A percentile compares a stretch with the other conserved stretches of the same genome.
Conservation (phyloP, 2,888 invertebrate genomes). For the Tryphoninae sp. region DNA sequence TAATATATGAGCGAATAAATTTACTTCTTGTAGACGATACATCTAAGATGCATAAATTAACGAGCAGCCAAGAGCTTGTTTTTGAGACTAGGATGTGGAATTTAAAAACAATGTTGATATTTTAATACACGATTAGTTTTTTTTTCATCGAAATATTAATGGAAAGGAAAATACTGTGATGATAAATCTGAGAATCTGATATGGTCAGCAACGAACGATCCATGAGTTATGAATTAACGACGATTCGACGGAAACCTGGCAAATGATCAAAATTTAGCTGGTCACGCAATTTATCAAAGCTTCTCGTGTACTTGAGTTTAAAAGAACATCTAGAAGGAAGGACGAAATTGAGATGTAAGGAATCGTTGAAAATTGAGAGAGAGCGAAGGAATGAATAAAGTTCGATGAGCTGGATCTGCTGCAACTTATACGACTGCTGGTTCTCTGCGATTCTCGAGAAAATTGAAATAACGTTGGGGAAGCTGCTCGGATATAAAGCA, state of each 20-base stretch:
- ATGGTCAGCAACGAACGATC: not conserved
- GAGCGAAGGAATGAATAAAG: slow-evolving; percentile 15
- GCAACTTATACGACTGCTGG: not conserved
- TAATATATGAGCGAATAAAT: not conserved
- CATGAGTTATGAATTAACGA: slow-evolving; percentile 2
- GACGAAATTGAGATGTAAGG: not conserved
- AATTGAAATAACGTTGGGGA: slow-evolving; percentile 26
- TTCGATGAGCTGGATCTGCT: slow-evolving; percentile 22
- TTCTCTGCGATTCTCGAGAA: slow-evolving; percentile 7
- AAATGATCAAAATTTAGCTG: slow-evolving; percentile 1
- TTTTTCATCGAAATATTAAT: not conserved
- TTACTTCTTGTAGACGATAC: not conserved
- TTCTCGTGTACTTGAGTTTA: not conserved
- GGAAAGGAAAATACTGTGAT: not conserved
- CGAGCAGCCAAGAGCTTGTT: not conserved
- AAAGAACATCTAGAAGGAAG: not conserved
- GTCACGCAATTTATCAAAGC: not conserved
- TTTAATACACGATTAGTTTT: not conserved
- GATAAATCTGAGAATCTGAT: not conserved
- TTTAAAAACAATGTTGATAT: not conserved
- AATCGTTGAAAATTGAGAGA: not conserved
- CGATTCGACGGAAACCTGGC: slow-evolving; percentile 3
- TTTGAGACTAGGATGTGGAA: not conserved
- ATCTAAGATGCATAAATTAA: not conserved
- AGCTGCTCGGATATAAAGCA: not conserved